phyloP scores from a whole-genome alignment of 2,888 invertebrate genomes.

The Eledone cirrhosa region DNA sequence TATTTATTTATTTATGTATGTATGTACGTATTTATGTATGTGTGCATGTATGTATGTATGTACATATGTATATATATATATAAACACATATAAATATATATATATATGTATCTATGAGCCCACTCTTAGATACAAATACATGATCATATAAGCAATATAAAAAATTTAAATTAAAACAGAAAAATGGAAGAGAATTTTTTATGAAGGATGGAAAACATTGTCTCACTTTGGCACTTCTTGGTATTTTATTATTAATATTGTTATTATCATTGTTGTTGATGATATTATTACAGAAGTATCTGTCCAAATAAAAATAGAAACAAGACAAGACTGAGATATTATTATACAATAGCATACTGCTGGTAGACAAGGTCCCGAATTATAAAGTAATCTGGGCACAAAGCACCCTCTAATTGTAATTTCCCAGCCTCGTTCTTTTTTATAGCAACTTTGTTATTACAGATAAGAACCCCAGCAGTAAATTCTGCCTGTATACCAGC shows the following conservation, averaged over 20 bases:
- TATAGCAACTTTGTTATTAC: constrained; percentile 89
- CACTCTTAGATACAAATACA: background rate
- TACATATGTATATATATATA: background rate
- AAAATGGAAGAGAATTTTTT: background rate
- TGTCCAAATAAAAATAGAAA: background rate
- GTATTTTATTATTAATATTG: constrained; percentile 1
- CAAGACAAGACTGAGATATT: background rate
- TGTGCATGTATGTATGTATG: background rate
- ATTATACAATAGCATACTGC: constrained; percentile 85
- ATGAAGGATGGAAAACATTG: background rate
- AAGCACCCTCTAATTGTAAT: constrained; percentile 90
- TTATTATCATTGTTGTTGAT: background rate
- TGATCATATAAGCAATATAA: background rate
- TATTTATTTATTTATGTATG: background rate
- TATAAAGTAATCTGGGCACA: constrained; percentile 94
- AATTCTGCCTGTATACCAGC: constrained; percentile 85
- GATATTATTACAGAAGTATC: background rate
- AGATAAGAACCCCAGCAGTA: constrained; percentile 90
- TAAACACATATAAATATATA: background rate
- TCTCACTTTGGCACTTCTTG: background rate
- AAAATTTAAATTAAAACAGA: background rate
- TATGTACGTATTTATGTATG: background rate
- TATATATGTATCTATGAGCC: background rate
- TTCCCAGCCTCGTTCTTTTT: constrained; percentile 83
- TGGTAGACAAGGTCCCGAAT: constrained; percentile 91